Evolutionary conservation across 2,888 invertebrate genomes (phyloP).

Genomic region (Anarsia innoxiella): DNA sequence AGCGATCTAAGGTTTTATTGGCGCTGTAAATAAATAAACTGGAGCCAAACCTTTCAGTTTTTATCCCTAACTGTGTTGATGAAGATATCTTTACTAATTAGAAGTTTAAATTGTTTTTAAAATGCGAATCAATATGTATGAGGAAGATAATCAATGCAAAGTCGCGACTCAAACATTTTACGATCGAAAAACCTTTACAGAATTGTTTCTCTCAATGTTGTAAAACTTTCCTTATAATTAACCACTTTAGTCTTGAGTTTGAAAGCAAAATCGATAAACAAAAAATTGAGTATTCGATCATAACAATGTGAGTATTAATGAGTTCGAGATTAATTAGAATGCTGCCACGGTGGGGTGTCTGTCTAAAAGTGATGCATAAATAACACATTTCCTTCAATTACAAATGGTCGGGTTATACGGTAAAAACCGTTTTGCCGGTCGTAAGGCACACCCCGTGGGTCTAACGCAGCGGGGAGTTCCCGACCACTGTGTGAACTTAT

Average conservation of each 20-base stretch:
- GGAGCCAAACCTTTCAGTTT: conserved; percentile 38
- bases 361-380: conserved; percentile 55
- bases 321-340: conserved; percentile 59
- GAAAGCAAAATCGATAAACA: too few species aligned
- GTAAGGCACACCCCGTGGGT: conserved; percentile 41
- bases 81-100: conserved; percentile 55
- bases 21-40: conserved; percentile 62
- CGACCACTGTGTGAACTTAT: conserved; percentile 31
- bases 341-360: conserved; percentile 48
- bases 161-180: conserved; percentile 13
- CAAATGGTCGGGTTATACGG: conserved; percentile 41
- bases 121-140: conserved; percentile 47
- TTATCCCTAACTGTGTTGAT: conserved; percentile 41
- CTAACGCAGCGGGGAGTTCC: conserved; percentile 47
- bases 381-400: conserved; percentile 53
- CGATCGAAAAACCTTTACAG: conserved; percentile 26
- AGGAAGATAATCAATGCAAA: conserved; percentile 15
- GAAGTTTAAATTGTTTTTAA: conserved; percentile 36
- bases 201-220: conserved; percentile 24
- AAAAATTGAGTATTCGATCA: conserved; percentile 34
- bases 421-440: conserved; percentile 54
- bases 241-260: conserved; percentile 16
- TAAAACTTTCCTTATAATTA: conserved; percentile 32
- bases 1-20: conserved; percentile 64
- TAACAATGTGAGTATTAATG: conserved; percentile 54